Base-by-base conservation (phyloP, 2,797 vertebrate genomes). In the Darevskia nairensis region DNA sequence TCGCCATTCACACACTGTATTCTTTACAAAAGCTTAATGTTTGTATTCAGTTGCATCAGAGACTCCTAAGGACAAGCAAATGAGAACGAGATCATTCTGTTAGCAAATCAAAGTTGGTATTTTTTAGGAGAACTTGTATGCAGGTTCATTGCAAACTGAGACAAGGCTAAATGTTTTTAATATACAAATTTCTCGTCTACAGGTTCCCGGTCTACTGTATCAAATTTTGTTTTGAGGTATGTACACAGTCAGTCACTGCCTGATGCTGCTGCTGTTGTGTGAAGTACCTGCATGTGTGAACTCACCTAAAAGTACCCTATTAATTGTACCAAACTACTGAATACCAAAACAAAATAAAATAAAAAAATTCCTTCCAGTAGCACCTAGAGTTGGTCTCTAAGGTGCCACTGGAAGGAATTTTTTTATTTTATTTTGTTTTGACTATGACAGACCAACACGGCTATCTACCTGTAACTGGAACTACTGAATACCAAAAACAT, bases 21-120 rank as follows among this genome's bases (percentile, higher is more conserved):
- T 91, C 75, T 55, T 55, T 91, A 89, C 92, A 94, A 88, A 94
- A 94, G 10, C 13, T 86, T 92, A 85, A 92, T 91, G 90, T 90
- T 95, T 95, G 92, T 92, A 64, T 95, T 90, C 83, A 94, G 80
- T 90, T 95, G 84, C 90, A 91, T 93, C 89, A 88, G 79, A 94
- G 90, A 21, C 79, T 93, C 85, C 15, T 86, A 86, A 94, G 84
- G 82, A 91, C 84, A 90, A 94, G 83, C 80, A 90, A 94, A 92
- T 85, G 55, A 90, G 93, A 95, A 95, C 89, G 89, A 76, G 84
- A 92, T 94, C 74, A 86, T 21, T 95, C 91, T 92, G 82, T 82
- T 93, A 87, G 93, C 94, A 88, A 94, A 92, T 86, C 21, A n/a
- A 2, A 89, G 75, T 91, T 86, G 92, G 83, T 86, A 82, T 94